Evolutionary conservation across 2,113 vertebrate species (phyloP), one percentile per base, ranked within the genome.

Genomic region (Meles meles): DNA sequence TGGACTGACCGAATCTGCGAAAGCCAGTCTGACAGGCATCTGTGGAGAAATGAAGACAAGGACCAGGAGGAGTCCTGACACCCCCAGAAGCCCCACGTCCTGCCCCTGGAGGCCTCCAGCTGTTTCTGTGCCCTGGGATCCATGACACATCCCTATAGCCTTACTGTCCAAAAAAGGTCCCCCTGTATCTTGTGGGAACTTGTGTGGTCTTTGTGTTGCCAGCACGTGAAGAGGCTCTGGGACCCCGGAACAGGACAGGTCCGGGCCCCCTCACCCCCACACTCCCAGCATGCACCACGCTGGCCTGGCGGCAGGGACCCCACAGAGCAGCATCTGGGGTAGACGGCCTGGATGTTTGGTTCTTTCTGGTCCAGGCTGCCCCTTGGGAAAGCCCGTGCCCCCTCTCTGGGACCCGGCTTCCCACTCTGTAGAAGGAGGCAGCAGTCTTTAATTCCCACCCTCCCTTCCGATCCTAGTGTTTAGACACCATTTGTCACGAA

Each of bases 31-130:
- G 47, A 83, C 65, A 84, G 93, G 29, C 25, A 10, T 3, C 12
- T 1, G 8, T 0, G 13, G 31, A 69, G 80, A 77, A 44, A 25
- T 5, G 80, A 59, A 69, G 61, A 34, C 44, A 55, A 90, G 80
- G 67, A 49, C 59, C 31, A 84, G 87, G 44, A 76, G 15, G 44
- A 55, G 29, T 42, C 67, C 44, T 2, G 8, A 31, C 47, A 14
- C 0, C 23, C 25, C 4, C 0, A 1, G 49, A 67, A 47, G 23
- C 13, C 37, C 47, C 0, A 4, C 23, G 17, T 29, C 65, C 44
- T 15, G 34, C 3, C 12, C 20, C 42, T 18, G 1, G 37, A 76
- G 7, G 18, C 49, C 52, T 52, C 79, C 37, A 65, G 5, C 7
- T 74, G 37, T 29, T 65, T 67, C n/a, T 6, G 20, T 86, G 57